Evolutionary conservation across 2,797 vertebrate genomes (phyloP).

Genomic region (Triplophysa yarkandensis): DNA sequence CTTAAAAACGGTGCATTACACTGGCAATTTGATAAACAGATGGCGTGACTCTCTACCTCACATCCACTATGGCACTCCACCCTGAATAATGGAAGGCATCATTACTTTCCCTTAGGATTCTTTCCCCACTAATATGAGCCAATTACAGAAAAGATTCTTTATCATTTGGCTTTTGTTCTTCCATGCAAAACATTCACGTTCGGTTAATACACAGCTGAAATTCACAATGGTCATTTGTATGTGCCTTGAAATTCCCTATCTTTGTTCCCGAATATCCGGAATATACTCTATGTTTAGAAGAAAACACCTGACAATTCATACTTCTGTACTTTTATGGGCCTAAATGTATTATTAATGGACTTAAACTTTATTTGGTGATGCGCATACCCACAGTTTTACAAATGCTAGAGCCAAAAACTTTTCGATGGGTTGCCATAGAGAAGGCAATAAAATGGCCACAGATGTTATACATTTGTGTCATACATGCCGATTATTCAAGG

Average conservation of each 20-base stretch:
- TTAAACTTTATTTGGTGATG: conserved; percentile 3
- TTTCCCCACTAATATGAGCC: conserved; percentile 25
- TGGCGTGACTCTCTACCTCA: conserved; percentile 41
- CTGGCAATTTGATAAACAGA: conserved; percentile 53
- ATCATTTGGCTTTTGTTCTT: conserved; percentile 41
- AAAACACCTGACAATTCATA: conserved; percentile 11
- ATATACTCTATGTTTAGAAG: too few relatives aligned
- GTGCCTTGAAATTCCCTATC: conserved; percentile 16
- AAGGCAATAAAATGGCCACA: conserved; percentile 3
- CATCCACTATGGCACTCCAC: conserved; percentile 10
- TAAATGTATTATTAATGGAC: conserved; percentile 28
- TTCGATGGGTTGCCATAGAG: conserved; percentile 9
- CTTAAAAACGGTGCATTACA: conserved; percentile 53
- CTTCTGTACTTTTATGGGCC: conserved; percentile 1
- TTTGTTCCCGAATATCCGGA: neutral
- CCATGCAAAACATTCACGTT: neutral
- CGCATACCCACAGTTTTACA: conserved; percentile 10
- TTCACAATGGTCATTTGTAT: conserved; percentile 3
- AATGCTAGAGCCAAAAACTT: neutral
- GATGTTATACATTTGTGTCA: neutral
- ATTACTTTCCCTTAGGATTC: conserved; percentile 43
- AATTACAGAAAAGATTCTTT: conserved; percentile 38
- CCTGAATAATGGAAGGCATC: conserved; percentile 45
- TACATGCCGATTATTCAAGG: neutral
- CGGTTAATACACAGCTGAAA: conserved; percentile 8